Percentiles rank a stretch among this genome's conserved stretches.
These are phyloP conservation scores for Schrankia costaestrigalis DNA, from an alignment of 2,888 invertebrate species.

Conservation along the genomic window DNA sequence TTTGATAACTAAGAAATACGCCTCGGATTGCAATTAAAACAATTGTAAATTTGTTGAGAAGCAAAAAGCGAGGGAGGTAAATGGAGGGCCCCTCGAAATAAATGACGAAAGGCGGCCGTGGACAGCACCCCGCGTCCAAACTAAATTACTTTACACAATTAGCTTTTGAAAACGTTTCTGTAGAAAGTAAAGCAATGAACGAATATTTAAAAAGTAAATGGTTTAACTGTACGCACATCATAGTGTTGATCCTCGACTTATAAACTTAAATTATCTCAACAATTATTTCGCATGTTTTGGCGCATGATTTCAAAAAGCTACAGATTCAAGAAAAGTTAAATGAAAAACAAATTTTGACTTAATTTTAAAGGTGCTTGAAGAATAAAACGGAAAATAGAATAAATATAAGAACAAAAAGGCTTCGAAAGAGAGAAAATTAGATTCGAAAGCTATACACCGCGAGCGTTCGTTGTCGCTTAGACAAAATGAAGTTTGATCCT, in stretches of 20 bases:
- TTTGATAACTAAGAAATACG: slow-evolving; percentile 52
- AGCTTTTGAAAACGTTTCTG: slow-evolving; percentile 52
- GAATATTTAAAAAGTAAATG: slow-evolving; percentile 28
- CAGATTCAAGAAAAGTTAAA: slow-evolving; percentile 2
- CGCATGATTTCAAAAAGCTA: too few species aligned
- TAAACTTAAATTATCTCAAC: too few species aligned
- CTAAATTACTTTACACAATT: slow-evolving; percentile 63
- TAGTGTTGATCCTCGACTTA: too few species aligned
- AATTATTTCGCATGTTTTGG: too few species aligned
- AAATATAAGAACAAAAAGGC: slow-evolving; percentile 31
- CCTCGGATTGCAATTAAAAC: slow-evolving; percentile 53
- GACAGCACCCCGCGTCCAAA: slow-evolving; percentile 48
- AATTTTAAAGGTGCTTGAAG: slow-evolving; percentile 17
- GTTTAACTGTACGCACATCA: too few species aligned
- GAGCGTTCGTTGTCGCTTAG: slow-evolving; percentile 44
- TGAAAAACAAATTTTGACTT: slow-evolving; percentile 13
- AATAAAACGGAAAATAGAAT: slow-evolving; percentile 30
- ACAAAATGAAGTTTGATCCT: slow-evolving; percentile 57
- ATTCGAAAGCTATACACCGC: slow-evolving; percentile 57
- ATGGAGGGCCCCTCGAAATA: slow-evolving; percentile 50
- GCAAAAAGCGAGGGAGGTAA: slow-evolving; percentile 44
- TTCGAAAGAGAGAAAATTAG: slow-evolving; percentile 50
- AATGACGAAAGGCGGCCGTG: slow-evolving; percentile 50
- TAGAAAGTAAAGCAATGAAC: slow-evolving; percentile 33
- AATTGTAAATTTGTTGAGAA: slow-evolving; percentile 43